Evolutionary conservation across 2,888 invertebrate species (phyloP).

Genomic region (Drosophila nigritarsus): DNA sequence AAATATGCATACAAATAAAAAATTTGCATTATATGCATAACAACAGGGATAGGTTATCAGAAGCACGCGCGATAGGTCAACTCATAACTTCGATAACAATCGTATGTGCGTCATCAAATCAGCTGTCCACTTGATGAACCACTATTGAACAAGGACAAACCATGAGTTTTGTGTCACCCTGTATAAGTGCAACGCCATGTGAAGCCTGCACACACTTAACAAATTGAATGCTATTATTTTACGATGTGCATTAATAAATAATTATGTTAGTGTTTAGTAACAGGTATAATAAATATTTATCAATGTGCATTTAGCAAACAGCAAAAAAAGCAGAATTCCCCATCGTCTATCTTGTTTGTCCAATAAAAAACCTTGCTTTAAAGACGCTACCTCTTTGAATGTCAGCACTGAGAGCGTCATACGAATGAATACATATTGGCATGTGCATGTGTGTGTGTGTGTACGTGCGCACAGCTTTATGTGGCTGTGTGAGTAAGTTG

Average conservation of each 20-base stretch:
- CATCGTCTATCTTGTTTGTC: slow-evolving; percentile 48
- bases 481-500: slow-evolving; percentile 33
- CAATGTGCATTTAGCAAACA: slow-evolving; percentile 39
- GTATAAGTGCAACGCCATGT: slow-evolving; percentile 27
- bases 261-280: slow-evolving; percentile 22
- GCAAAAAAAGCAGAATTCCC: slow-evolving; percentile 28
- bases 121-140: slow-evolving; percentile 43
- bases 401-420: slow-evolving; percentile 58
- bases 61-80: slow-evolving; percentile 17
- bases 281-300: slow-evolving; percentile 21
- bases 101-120: slow-evolving; percentile 23
- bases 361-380: slow-evolving; percentile 60
- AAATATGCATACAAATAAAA: slow-evolving; percentile 5
- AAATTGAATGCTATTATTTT: slow-evolving; percentile 10
- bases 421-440: slow-evolving; percentile 16
- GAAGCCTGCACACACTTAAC: not conserved
- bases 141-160: slow-evolving; percentile 34
- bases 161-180: slow-evolving; percentile 32
- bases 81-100: slow-evolving; percentile 45
- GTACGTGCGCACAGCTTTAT: slow-evolving; percentile 26
- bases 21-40: slow-evolving; percentile 13
- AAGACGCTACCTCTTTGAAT: slow-evolving; percentile 58
- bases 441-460: slow-evolving; percentile 1
- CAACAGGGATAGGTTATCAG: slow-evolving; percentile 26
- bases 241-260: slow-evolving; percentile 9